A percentile compares a stretch with the other conserved stretches of the same genome.
Conservation (phyloP, 2,113 vertebrate genomes). For the Malurus elegans region DNA sequence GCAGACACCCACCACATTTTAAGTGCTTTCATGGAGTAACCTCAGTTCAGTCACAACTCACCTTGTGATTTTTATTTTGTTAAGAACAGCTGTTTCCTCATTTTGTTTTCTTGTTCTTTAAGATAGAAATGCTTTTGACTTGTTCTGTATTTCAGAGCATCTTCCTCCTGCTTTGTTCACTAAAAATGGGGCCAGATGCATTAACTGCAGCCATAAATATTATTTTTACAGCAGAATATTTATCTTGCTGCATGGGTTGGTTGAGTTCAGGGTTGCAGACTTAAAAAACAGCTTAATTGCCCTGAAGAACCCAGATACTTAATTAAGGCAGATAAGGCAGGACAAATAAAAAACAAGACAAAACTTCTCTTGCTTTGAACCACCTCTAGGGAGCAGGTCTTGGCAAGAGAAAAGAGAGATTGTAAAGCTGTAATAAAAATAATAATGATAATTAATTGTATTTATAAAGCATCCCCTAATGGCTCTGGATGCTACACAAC, state of each 20-base stretch:
- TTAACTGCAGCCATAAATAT: neutral
- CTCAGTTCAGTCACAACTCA: neutral
- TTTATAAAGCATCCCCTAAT: constrained; percentile 41
- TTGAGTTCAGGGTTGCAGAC: neutral
- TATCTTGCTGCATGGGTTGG: neutral
- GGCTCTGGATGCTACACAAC: neutral
- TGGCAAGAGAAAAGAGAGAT: constrained; percentile 57
- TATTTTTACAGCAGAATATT: constrained; percentile 31
- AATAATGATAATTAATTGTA: constrained; percentile 59
- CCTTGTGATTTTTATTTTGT: rapidly evolving
- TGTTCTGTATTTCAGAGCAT: neutral
- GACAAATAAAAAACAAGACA: constrained; percentile 50
- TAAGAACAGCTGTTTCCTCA: neutral
- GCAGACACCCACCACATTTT: rapidly evolving
- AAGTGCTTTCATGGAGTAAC: neutral
- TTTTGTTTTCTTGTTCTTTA: neutral
- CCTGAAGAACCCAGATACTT: constrained; percentile 17
- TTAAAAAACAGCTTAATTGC: constrained; percentile 20
- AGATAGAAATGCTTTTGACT: neutral
- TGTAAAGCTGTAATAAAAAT: constrained; percentile 45
- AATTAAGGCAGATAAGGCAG: constrained; percentile 52
- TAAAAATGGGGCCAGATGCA: neutral
- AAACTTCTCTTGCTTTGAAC: constrained; percentile 55
- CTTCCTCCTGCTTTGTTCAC: neutral
- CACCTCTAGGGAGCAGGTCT: constrained; percentile 47